phyloP scores from a whole-genome alignment of 2,797 vertebrate species.

The Valencia hispanica region DNA sequence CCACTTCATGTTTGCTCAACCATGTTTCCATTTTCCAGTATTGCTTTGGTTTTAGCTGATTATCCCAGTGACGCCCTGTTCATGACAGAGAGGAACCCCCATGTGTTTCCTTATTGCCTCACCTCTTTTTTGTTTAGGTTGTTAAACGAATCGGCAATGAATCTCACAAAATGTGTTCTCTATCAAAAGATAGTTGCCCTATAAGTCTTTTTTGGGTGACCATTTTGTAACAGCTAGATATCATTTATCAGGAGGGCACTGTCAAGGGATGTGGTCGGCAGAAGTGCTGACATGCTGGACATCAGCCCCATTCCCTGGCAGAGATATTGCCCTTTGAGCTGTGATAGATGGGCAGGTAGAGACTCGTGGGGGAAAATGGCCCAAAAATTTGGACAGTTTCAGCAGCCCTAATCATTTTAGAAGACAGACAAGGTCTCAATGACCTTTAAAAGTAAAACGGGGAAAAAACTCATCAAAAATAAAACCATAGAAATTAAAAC shows the following conservation, averaged over 20 bases:
- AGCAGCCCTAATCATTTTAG: conserved; percentile 11
- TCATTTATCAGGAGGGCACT: conserved; percentile 67
- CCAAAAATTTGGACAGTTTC: conserved; percentile 29
- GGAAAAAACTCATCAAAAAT: neutral
- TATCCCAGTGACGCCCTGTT: neutral
- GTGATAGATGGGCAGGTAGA: conserved; percentile 60
- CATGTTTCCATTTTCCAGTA: neutral
- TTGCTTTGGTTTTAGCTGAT: conserved; percentile 24
- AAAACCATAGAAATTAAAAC: neutral
- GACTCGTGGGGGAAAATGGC: conserved; percentile 21
- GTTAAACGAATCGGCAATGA: conserved; percentile 37
- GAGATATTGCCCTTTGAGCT: conserved; percentile 55
- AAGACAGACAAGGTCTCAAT: conserved; percentile 12
- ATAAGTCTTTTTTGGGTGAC: conserved; percentile 57
- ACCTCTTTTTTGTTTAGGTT: conserved; percentile 15
- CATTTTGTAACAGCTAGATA: conserved; percentile 49
- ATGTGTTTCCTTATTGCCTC: conserved; percentile 27
- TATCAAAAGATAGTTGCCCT: conserved; percentile 29
- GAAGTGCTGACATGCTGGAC: conserved; percentile 68
- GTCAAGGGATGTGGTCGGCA: conserved; percentile 60
- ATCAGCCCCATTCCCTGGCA: conserved; percentile 50
- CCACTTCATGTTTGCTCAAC: conserved; percentile 9
- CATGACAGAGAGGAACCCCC: conserved; percentile 12
- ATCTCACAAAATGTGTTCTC: conserved; percentile 54
- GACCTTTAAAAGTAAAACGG: conserved; percentile 7